These are phyloP conservation scores for Bedellia somnulentella DNA, from an alignment of 2,888 invertebrate genomes.

Conservation along the genomic window DNA sequence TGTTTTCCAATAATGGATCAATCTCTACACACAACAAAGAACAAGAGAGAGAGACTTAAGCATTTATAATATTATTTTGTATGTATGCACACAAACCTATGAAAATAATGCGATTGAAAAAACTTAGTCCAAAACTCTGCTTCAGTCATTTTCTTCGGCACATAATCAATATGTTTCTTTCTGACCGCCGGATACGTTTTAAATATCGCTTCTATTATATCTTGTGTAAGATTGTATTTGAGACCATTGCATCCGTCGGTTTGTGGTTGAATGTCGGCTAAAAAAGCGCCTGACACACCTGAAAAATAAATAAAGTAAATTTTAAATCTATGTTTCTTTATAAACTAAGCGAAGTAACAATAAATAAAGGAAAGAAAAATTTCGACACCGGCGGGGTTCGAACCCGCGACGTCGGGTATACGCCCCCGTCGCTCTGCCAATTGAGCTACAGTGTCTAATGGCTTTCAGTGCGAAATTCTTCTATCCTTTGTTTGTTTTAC, in stretches of 20 bases:
- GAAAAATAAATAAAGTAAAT: conserved; percentile 5
- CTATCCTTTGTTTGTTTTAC: no score
- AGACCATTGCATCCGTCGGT: conserved; percentile 96
- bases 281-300: conserved; percentile 74
- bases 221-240: conserved; percentile 94
- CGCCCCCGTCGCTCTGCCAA: no score
- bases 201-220: conserved; percentile 97
- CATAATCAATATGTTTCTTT: conserved; percentile 94
- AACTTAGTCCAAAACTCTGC: conserved; percentile 99
- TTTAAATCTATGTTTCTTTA: background rate
- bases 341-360: no score
- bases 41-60: no score
- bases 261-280: conserved; percentile 95
- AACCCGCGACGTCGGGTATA: no score
- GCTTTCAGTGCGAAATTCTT: no score
- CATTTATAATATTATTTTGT: no score
- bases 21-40: no score
- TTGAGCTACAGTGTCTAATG: no score
- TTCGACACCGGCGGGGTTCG: no score
- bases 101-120: conserved; percentile 99
- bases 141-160: conserved; percentile 93
- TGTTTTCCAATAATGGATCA: no score
- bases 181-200: conserved; percentile 98
- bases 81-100: conserved; percentile 69
- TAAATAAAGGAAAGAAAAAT: no score